Evolutionary conservation across 2,888 invertebrate species (phyloP), one percentile per base, ranked within the genome.

Genomic region (Acronicta psi): DNA sequence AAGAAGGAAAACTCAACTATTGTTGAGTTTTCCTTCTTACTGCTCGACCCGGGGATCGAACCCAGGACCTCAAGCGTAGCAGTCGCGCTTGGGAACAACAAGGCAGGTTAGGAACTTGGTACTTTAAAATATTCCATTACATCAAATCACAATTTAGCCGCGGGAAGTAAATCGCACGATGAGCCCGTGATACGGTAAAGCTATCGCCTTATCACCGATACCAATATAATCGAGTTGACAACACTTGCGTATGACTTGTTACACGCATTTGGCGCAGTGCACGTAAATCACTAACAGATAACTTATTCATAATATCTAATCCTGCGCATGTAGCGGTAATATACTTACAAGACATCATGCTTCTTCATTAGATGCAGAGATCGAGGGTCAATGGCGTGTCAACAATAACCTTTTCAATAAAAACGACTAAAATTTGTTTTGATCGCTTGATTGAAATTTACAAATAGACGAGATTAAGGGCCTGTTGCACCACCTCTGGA

Each of bases 161-260:
- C 29, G 23, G 23, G 23, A 47, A 40, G 14, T 29, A 36, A 34
- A 41, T 59, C 54, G 34, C 23, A 31, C 37, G 67, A 54, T 73
- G 51, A 51, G 23, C 31, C 37, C 69, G 52, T 73, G 47, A 51
- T 41, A 34, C n/a, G 34, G n/a, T 46, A 47, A 50, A 51, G 25
- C 10, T 17, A 52, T 25, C 47, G 17, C 17, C 2, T 36, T 60
- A 59, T 69, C 58, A 31, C 16, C 14, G 25, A 23, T 42, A 40
- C 6, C 49, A 65, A 62, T 59, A 29, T 37, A 57, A 62, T 54
- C 57, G 23, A 40, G 40, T 55, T 59, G 53, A 38, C 44, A 51
- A 45, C 59, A 56, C 10, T 23, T 29, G 40, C 41, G 17, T 34
- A 17, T 41, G 44, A 46, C 43, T 29, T 53, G 17, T 45, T 45